A percentile compares a stretch with the other conserved stretches of the same genome.
These are phyloP conservation scores for Hypotaenidia philippensis DNA, from an alignment of 2,797 vertebrate species.

Conservation along the genomic window DNA sequence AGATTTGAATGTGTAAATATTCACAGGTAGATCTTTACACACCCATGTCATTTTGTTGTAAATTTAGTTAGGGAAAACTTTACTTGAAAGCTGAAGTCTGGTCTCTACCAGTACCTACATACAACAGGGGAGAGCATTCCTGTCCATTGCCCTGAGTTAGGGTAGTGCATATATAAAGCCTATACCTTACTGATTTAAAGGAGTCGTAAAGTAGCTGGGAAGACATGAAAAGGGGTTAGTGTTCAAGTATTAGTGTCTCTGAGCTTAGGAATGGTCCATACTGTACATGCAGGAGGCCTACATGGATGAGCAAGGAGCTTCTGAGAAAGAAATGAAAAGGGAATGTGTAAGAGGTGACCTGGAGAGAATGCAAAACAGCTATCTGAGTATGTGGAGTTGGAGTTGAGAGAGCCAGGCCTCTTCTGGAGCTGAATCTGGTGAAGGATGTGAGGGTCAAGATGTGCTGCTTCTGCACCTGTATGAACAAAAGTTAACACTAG, in stretches of 20 bases:
- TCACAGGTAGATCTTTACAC: background rate
- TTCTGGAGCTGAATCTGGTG: background rate
- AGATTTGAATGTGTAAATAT: background rate
- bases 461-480: background rate
- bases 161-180: background rate
- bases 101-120: background rate
- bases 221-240: background rate
- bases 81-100: background rate
- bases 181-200: background rate
- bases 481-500: background rate
- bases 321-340: background rate
- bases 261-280: background rate
- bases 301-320: background rate
- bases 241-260: background rate
- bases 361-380: background rate
- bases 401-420: background rate
- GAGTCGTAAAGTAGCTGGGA: background rate
- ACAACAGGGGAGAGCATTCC: background rate
- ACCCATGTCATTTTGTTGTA: background rate
- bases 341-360: rapidly evolving
- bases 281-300: background rate
- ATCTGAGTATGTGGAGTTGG: background rate
- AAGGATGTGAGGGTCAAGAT: background rate
- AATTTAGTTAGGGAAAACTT: background rate
- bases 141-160: background rate